Conservation (phyloP, 2,113 vertebrate species). For the Brachyhypopomus gauderio region DNA sequence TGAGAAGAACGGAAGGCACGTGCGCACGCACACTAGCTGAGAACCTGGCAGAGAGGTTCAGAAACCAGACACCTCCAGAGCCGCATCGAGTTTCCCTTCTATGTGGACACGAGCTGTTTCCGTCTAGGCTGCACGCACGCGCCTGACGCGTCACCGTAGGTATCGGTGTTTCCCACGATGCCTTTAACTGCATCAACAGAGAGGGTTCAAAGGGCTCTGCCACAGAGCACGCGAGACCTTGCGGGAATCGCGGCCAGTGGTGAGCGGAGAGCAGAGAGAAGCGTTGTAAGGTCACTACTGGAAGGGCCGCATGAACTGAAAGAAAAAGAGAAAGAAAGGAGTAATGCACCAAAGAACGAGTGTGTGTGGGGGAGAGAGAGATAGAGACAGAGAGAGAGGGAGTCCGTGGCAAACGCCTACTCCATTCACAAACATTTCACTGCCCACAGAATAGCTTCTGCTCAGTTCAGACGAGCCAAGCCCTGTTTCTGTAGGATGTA, state of each 20-base stretch:
- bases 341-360: conserved; percentile 18
- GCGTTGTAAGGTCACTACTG: not conserved
- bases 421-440: conserved; percentile 57
- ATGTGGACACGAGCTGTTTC: conserved; percentile 10
- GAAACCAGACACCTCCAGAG: conserved; percentile 22
- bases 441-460: conserved; percentile 47
- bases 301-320: conserved; percentile 6
- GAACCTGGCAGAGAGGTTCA: conserved; percentile 15
- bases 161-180: conserved; percentile 12
- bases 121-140: conserved; percentile 18
- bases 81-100: conserved; percentile 31
- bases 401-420: conserved; percentile 45
- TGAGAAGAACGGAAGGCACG: no score
- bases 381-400: conserved; percentile 25
- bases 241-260: not conserved
- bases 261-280: not conserved
- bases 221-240: not conserved
- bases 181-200: conserved; percentile 36
- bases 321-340: conserved; percentile 1
- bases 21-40: not conserved
- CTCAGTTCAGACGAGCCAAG: conserved; percentile 44
- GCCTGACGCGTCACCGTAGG: conserved; percentile 18
- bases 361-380: conserved; percentile 13
- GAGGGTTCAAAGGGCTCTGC: conserved; percentile 30
- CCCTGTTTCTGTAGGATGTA: conserved; percentile 18